phyloP scores from a whole-genome alignment of 2,113 vertebrate species.

The chimpanzee (Pan troglodytes) region NHGRI_mPanTro3-v2.1_pri NC_072421.2:10437501-10438000 shows the following conservation, averaged over 20 bases:
- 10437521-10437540: neutral
- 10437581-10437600: neutral
- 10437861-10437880: too few species aligned
- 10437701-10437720: neutral
- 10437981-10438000: too few species aligned
- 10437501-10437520: neutral
- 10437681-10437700: neutral
- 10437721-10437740: neutral
- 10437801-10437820: neutral
- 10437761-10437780: neutral
- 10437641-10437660: accelerated
- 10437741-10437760: neutral
- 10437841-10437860: neutral
- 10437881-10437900: too few species aligned
- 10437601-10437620: neutral
- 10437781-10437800: neutral
- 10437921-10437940: too few species aligned
- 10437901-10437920: too few species aligned
- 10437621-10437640: accelerated
- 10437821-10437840: neutral
- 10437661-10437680: neutral
- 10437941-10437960: too few species aligned
- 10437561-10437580: neutral
- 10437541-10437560: neutral
- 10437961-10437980: too few species aligned